Base-by-base conservation (phyloP, 1,140 invertebrate species). In the Battus philenor region DNA sequence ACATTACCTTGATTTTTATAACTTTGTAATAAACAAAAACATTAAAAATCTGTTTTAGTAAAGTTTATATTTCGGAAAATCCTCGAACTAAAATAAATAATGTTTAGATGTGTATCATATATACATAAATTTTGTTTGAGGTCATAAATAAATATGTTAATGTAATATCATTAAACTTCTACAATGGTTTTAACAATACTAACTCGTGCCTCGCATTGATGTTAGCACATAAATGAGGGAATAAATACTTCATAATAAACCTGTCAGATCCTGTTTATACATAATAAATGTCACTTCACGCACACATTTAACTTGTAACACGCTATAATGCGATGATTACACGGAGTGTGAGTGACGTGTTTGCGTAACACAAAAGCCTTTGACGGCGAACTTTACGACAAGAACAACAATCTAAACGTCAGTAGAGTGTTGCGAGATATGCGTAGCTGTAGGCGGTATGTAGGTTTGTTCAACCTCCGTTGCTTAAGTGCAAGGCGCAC, bases 401-500 rank as follows among this genome's bases (percentile, higher is more conserved):
- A 39, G 36, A 39, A 39, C 36, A 39, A 39, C 36, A 39, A 39
- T 39, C 36, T 39, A 39, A 39, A 26, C 36, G 36, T 39, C 36
- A 39, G 20, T 26, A 27, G 22, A 39, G 36, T 39, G 36, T 22
- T 22, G 11, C 7, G 33, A 17, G 33, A n/a, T n/a, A n/a, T 33
- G 17, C 16, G 26, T 29, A 36, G 15, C 16, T 10, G 18, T 4
- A 10, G 16, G 33, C 10, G 33, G 17, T 29, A 10, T 10, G 33
- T 54, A 54, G 30, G 56, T 67, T 50, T 59, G 52, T 50, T 57
- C 31, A 56, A 51, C 59, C 56, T 66, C 58, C 54, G 44, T 1
- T 41, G 54, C 45, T 3, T 66, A 50, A 71, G 59, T 65, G 64
- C 61, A 77, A 72, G 67, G 68, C 65, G 61, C 61, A 66, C 72